Evolutionary conservation across 1,140 invertebrate species (phyloP).

Genomic region (Cydia fagiglandana): DNA sequence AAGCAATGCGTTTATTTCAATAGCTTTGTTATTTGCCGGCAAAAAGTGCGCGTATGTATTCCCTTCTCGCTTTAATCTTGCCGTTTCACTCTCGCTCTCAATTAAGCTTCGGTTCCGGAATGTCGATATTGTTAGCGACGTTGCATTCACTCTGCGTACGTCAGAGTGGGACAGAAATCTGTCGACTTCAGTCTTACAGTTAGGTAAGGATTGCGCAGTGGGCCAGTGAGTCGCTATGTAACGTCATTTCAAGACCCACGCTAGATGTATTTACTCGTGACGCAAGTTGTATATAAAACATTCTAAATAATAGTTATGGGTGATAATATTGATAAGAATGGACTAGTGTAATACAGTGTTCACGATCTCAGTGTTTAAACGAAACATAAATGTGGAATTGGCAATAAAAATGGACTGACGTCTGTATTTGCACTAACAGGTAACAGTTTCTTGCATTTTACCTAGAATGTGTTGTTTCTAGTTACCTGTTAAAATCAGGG

Average conservation of each 20-base stretch:
- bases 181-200: not conserved
- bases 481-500: not conserved
- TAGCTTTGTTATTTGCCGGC: not conserved
- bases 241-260: not conserved
- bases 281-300: not conserved
- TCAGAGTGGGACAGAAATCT: constrained; percentile 15
- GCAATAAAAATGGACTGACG: not conserved
- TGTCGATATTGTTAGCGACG: constrained; percentile 10
- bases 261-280: constrained; percentile 11
- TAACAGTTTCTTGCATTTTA: not conserved
- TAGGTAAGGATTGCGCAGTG: not conserved
- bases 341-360: constrained; percentile 4
- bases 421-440: not conserved
- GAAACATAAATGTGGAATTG: not conserved
- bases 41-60: constrained; percentile 18
- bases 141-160: constrained; percentile 9
- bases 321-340: not conserved
- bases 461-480: not conserved
- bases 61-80: not conserved
- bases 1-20: not conserved
- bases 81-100: not conserved
- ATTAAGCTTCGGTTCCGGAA: not conserved
- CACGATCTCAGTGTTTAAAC: not conserved
- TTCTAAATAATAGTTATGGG: not conserved
- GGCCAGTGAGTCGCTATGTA: not conserved